phyloP scores from a whole-genome alignment of 2,888 invertebrate genomes.

The Galerucella calmariensis region DNA sequence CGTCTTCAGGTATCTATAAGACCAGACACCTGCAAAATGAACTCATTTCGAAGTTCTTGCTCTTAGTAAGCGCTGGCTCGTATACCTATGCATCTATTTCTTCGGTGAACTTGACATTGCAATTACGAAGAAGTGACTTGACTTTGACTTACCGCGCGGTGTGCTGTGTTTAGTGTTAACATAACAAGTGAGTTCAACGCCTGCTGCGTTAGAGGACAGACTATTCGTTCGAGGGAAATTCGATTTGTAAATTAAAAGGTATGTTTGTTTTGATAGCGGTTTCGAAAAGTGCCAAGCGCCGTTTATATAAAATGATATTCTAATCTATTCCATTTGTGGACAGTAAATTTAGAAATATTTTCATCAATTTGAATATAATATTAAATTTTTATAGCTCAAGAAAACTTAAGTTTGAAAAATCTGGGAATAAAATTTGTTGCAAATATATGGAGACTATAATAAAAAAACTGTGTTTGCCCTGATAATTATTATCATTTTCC shows the following conservation, averaged over 20 bases:
- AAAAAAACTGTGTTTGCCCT: too few species aligned
- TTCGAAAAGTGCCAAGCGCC: background rate
- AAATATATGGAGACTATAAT: too few species aligned
- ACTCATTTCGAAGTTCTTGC: conserved; percentile 58
- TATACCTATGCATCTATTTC: conserved; percentile 14
- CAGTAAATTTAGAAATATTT: too few species aligned
- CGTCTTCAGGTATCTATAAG: conserved; percentile 57
- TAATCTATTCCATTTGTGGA: too few species aligned
- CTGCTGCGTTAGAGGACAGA: conserved; percentile 40
- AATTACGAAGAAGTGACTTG: conserved; percentile 52
- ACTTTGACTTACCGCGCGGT: conserved; percentile 46
- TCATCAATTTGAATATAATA: too few species aligned
- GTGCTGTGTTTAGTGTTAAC: conserved; percentile 48
- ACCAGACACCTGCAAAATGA: conserved; percentile 60
- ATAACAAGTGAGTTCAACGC: conserved; percentile 54
- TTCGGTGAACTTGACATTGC: conserved; percentile 52
- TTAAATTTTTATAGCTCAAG: too few species aligned
- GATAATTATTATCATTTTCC: too few species aligned
- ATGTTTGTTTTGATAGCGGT: conserved; percentile 25
- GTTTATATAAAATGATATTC: background rate
- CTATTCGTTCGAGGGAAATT: conserved; percentile 14
- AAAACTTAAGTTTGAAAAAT: too few species aligned
- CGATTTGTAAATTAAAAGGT: conserved; percentile 24
- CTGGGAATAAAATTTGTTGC: too few species aligned
- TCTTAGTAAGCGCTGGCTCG: conserved; percentile 34